Evolutionary conservation across 2,888 invertebrate species (phyloP), one percentile per base, ranked within the genome.

Genomic region (Asteroscopus sphinx): DNA sequence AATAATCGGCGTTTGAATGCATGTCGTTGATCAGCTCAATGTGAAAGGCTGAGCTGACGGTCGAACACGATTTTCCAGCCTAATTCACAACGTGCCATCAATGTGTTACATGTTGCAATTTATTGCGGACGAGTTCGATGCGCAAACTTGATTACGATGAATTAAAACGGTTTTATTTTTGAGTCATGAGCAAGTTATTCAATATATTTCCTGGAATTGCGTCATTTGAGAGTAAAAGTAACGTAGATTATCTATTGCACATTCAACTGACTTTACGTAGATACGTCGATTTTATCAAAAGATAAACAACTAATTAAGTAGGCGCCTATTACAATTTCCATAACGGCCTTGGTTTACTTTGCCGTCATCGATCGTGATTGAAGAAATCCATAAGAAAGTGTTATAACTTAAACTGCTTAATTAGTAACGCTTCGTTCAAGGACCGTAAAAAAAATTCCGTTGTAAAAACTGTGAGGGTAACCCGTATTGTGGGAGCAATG

Each of bases 51-150:
- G 73, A 77, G 77, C 73, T 70, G 68, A 63, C 73, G 72, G 81
- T 74, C 81, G 81, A 79, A 79, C 82, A 79, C 79, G 77, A 86
- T 87, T 91, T 91, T 91, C 88, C 91, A 82, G 79, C 88, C 91
- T 85, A 87, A 85, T 91, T 90, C 86, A 80, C 87, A 82, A 73
- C 76, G 83, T 77, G 77, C 77, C 76, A 80, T 82, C 80, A 72
- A 75, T 73, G 76, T 70, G 55, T 47, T 79, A 73, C 69, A 65
- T 86, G 82, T 80, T 80, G 87, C 82, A 86, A 88, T 82, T 81
- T 77, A 81, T 86, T 86, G 84, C 86, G 73, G 81, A 76, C 68
- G 66, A 68, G 70, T 79, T 81, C 76, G 76, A 82, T 81, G 80
- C 76, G 81, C 77, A 72, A 81, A 83, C 80, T 74, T 72, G 72